These are phyloP conservation scores for Hepsetus odoe DNA, from an alignment of 2,113 vertebrate genomes.

Conservation along the genomic window DNA sequence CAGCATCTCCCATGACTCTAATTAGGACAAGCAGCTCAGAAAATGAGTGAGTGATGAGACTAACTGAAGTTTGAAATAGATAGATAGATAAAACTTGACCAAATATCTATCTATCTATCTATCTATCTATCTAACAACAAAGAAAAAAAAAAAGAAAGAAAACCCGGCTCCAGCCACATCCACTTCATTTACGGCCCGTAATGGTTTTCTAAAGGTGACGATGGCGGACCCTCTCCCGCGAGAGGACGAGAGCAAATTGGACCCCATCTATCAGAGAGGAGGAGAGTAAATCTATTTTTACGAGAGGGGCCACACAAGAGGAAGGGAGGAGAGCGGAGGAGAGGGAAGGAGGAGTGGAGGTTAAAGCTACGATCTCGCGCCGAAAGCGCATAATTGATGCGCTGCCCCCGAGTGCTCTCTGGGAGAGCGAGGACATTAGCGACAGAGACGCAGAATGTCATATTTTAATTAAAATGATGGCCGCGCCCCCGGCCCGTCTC, in stretches of 20 bases:
- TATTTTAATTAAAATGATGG: slow-evolving; percentile 59
- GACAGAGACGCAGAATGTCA: slow-evolving; percentile 55
- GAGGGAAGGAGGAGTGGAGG: slow-evolving; percentile 42
- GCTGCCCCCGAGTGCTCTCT: slow-evolving; percentile 34
- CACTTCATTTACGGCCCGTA: slow-evolving; percentile 62
- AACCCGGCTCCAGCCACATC: slow-evolving; percentile 28
- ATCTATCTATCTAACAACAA: background rate
- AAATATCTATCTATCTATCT: background rate
- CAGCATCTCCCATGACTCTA: no score
- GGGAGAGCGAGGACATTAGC: slow-evolving; percentile 10
- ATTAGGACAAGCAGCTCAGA: no score
- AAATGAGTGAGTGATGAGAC: no score
- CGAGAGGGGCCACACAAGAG: slow-evolving; percentile 37
- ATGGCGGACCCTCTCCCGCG: slow-evolving; percentile 34
- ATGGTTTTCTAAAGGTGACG: slow-evolving; percentile 62
- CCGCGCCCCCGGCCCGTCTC: slow-evolving; percentile 7
- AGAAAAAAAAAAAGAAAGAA: background rate
- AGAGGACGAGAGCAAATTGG: slow-evolving; percentile 46
- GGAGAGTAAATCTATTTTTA: slow-evolving; percentile 60
- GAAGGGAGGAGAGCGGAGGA: background rate
- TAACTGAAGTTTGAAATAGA: no score
- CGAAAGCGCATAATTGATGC: slow-evolving; percentile 52
- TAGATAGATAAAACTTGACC: no score
- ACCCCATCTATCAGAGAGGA: slow-evolving; percentile 51
- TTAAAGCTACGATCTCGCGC: slow-evolving; percentile 50